Evolutionary conservation across 35 echinoderm and acorn worm species (phyloP), one percentile per base, ranked within the genome.

Genomic region (Lytechinus variegatus): DNA sequence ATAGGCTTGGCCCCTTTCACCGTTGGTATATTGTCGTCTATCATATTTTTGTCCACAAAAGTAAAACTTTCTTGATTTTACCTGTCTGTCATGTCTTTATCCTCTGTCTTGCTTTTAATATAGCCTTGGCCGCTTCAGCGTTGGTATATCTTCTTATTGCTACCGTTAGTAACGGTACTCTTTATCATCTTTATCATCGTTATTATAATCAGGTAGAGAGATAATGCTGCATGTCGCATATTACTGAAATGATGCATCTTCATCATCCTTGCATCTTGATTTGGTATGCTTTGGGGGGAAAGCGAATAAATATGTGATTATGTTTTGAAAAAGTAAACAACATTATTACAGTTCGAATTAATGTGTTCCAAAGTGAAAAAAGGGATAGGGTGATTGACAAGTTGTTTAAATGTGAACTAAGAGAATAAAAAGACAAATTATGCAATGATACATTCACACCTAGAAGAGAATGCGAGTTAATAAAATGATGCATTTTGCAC

Each of bases 141-240:
- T 54, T 90, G 88, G 88, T 90, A 90, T 21, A 90, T 90, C 88
- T 90, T 90, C 52, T 54, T 90, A 44, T 90, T 90, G 88, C n/a
- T 90, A 54, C 28, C 52, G 88, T 52, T 90, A 90, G 52, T 90
- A 9, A 44, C 52, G 28, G 52, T 90, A 44, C n/a, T 90, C 10
- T 90, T 90, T 90, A 90, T 90, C 88, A 90, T 90, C 88, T 33
- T 90, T 44, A 90, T 90, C 88, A 90, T 90, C 88, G 88, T 28
- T 90, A 54, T 90, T 29, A 54, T 90, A 29, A 54, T 90, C 28
- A 90, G 88, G 88, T 90, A 90, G 29, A 90, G 16, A 90, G 88
- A 21, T 12, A 14, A 52, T 90, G 88, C 88, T 52, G 88, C 88
- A 90, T 54, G 88, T 6, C 14, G 88, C 52, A 54, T 44, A 44